phyloP scores from a whole-genome alignment of 2,797 vertebrate species.

The Enteromius afrohamiltoni region DNA sequence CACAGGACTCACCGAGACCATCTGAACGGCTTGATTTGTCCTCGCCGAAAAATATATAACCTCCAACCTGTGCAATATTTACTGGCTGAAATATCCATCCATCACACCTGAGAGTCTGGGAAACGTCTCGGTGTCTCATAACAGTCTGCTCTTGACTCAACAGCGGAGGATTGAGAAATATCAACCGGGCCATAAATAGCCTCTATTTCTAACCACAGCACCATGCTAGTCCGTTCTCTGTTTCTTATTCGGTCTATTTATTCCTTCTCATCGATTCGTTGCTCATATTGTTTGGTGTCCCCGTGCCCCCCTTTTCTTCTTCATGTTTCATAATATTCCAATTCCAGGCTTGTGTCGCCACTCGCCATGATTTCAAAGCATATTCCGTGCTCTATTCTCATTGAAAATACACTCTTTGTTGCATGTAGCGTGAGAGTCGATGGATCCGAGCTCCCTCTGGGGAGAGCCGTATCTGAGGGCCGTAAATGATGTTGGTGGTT shows the following conservation, averaged over 20 bases:
- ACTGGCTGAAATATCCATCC: constrained; percentile 40
- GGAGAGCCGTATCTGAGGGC: constrained; percentile 45
- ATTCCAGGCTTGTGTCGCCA: constrained; percentile 34
- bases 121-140: constrained; percentile 16
- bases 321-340: constrained; percentile 47
- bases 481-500: constrained; percentile 49
- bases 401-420: constrained; percentile 22
- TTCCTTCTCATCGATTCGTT: constrained; percentile 44
- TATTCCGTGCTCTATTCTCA: not conserved
- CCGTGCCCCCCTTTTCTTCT: constrained; percentile 11
- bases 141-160: constrained; percentile 23
- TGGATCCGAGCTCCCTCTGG: constrained; percentile 30
- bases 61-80: constrained; percentile 48
- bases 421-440: constrained; percentile 7
- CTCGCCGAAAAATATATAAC: constrained; percentile 47
- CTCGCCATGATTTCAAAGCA: constrained; percentile 33
- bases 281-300: constrained; percentile 37
- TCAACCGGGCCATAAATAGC: constrained; percentile 37
- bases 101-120: constrained; percentile 29
- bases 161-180: constrained; percentile 24
- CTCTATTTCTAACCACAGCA: constrained; percentile 41
- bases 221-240: not conserved
- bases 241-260: constrained; percentile 10
- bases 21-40: constrained; percentile 45
- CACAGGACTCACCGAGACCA: constrained; percentile 17